Evolutionary conservation across 1,140 invertebrate genomes (phyloP).

Genomic region (Dendrolimus punctatus): DNA sequence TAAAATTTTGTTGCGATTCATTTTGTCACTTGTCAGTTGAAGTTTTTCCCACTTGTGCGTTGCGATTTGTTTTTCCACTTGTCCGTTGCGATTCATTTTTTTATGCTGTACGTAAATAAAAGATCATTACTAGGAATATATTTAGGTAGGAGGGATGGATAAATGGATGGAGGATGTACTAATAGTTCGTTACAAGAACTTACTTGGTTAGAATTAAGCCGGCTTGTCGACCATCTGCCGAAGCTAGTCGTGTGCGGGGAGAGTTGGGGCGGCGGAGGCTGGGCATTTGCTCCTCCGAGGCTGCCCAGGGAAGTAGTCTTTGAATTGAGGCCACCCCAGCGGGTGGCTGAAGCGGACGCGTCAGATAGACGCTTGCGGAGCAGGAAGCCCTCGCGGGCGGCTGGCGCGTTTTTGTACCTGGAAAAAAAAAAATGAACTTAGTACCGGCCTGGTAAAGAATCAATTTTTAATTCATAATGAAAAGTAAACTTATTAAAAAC

Average conservation of each 20-base stretch:
- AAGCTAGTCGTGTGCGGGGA: slow-evolving; percentile 72
- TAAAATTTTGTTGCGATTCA: no score
- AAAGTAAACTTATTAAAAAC: no score
- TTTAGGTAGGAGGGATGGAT: no score
- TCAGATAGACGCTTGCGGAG: slow-evolving; percentile 79
- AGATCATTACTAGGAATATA: no score
- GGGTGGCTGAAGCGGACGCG: slow-evolving; percentile 73
- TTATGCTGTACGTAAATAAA: no score
- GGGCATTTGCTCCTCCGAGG: slow-evolving; percentile 68
- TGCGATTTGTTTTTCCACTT: no score
- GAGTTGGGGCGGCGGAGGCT: slow-evolving; percentile 63
- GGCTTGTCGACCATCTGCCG: slow-evolving; percentile 88
- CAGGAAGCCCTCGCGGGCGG: slow-evolving; percentile 79
- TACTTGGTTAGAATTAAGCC: slow-evolving; percentile 81
- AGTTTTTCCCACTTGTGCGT: no score
- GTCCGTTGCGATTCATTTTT: no score
- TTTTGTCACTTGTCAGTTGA: no score
- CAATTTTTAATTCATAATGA: background rate
- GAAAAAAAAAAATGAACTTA: slow-evolving; percentile 6
- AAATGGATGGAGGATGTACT: no score
- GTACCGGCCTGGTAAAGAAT: background rate
- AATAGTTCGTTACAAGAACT: slow-evolving; percentile 8
- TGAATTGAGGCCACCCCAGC: slow-evolving; percentile 81
- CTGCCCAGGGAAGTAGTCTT: slow-evolving; percentile 86
- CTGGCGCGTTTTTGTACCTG: slow-evolving; percentile 85